Percentiles rank a stretch among this genome's conserved stretches.
phyloP scores from a whole-genome alignment of 2,888 invertebrate genomes.

The Balanococcus diminutus region DNA sequence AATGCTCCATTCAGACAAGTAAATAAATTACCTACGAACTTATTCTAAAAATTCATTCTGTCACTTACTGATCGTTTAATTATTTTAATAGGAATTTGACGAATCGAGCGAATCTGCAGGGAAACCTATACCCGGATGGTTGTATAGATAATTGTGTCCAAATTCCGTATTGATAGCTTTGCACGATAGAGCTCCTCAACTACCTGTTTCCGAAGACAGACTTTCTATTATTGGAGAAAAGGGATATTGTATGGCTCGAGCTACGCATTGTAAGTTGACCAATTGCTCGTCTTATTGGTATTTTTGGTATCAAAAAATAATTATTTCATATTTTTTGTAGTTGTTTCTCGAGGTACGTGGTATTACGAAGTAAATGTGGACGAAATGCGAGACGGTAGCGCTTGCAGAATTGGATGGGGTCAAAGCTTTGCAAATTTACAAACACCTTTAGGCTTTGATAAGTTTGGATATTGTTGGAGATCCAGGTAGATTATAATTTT shows the following conservation, averaged over 20 bases:
- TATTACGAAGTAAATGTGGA: constrained; percentile 93
- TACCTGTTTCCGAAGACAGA: constrained; percentile 90
- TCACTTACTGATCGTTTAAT: no score
- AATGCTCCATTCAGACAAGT: constrained; percentile 92
- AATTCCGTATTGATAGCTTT: constrained; percentile 84
- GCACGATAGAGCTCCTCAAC: constrained; percentile 92
- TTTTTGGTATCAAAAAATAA: constrained; percentile 14
- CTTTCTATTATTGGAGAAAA: constrained; percentile 94
- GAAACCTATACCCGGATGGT: constrained; percentile 98
- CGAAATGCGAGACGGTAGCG: constrained; percentile 93
- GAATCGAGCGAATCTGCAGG: constrained; percentile 98
- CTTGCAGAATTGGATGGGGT: constrained; percentile 93
- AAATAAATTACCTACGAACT: no score
- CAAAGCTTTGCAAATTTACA: constrained; percentile 95
- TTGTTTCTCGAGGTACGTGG: constrained; percentile 87
- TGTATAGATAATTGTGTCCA: constrained; percentile 88
- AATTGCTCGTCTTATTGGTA: not conserved
- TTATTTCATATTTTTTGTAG: constrained; percentile 63
- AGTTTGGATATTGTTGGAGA: constrained; percentile 98
- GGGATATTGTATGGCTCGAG: constrained; percentile 94
- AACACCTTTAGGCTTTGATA: constrained; percentile 96
- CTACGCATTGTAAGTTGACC: constrained; percentile 81
- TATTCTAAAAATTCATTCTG: not conserved
- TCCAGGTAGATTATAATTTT: constrained; percentile 70
- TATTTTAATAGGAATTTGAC: constrained; percentile 80